Evolutionary conservation across 2,797 vertebrate genomes (phyloP), one percentile per base, ranked within the genome.

Genomic region (Triplophysa yarkandensis): DNA sequence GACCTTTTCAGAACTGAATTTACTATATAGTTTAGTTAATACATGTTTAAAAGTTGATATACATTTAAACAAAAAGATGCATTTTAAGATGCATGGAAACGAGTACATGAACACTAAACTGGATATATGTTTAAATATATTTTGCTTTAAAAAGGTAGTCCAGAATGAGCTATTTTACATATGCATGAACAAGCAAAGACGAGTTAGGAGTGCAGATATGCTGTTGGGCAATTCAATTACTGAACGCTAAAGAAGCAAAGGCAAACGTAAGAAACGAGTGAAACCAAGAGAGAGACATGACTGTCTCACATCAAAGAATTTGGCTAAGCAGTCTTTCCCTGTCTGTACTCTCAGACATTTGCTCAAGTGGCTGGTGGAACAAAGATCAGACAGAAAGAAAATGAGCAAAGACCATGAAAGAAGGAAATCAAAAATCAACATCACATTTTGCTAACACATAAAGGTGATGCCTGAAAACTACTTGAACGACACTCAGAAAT

Each of bases 261-360:
- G 57, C 17, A 57, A 6, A 57, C 13, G 23, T 62, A 4, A 68
- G 4, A 52, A 23, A 21, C 3, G 21, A 73, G 21, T 57, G 21
- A 60, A 44, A 50, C 28, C 3, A 39, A 63, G 7, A 74, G 17
- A 34, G 50, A 46, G 4, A 32, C n/a, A 52, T 30, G 32, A 21
- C 34, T 41, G 34, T 41, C 39, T 25, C 36, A 5, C 34, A 27
- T 74, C 23, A 66, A 74, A 32, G n/a, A 66, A 55, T 57, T 63
- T 16, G 39, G 41, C 32, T 19, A 34, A 28, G 27, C 17, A 10
- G 2, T 21, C 28, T 11, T 46, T 30, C 16, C 21, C 30, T 21
- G 11, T 50, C 70, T 52, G 30, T 7, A 16, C 34, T 75, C 55
- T 17, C 2, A 36, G 55, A 68, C 17, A 8, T 19, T 48, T 61